Base-by-base conservation (phyloP, 2,113 vertebrate genomes). In the Alexandromys fortis region DNA sequence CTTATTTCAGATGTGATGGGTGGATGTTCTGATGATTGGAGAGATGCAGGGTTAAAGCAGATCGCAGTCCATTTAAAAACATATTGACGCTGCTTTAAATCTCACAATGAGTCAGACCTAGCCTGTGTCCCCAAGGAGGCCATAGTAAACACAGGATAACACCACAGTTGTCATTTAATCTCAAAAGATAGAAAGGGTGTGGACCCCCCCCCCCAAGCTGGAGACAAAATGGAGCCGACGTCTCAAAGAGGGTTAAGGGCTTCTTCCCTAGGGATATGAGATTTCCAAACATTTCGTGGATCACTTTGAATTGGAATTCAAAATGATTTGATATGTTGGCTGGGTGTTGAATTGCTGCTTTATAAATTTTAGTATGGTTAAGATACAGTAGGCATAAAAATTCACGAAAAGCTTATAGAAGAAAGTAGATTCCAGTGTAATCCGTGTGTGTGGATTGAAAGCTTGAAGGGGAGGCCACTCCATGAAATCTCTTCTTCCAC, bases 281-380 rank as follows among this genome's bases (percentile, higher is more conserved):
- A 91, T 75, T n/a, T 81, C 82, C 13, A 30, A 72, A 72, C 24
- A 73, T 75, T 93, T 90, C 65, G 24, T 19, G 42, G 73, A 79
- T 10, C 24, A 49, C 90, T 76, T 73, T 42, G 77, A 96, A 68
- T 77, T 86, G 47, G 78, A 93, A 92, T 89, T 93, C 33, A 97
- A 52, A 92, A 94, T 93, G 85, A 89, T 28, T 16, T 49, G 65
- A 35, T 88, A 70, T 35, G 52, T 63, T 86, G 61, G 17, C 47
- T 90, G 85, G 35, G 67, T 81, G 11, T 78, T 93, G 85, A 86
- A 24, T 88, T 91, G 86, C 42, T 86, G 45, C 13, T 35, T 90
- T 87, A 78, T 92, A 45, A 83, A 88, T 94, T 95, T 96, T 91
- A 33, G 42, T 52, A n/a, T 81, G 83, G 38, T 82, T 94, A 94